These are phyloP conservation scores for Eupithecia vulgata DNA, from an alignment of 2,888 invertebrate genomes.

Conservation along the genomic window DNA sequence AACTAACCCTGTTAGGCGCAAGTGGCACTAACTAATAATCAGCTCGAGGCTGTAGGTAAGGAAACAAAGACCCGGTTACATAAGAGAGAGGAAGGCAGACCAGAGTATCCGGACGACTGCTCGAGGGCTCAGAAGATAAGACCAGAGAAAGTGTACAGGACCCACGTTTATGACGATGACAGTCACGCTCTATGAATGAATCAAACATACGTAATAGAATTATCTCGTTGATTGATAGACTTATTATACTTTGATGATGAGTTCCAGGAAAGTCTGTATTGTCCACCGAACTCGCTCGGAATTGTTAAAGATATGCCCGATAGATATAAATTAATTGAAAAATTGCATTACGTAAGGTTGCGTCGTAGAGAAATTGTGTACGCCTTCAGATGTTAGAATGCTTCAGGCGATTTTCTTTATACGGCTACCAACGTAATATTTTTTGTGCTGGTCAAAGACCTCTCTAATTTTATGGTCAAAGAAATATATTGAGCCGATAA, in stretches of 20 bases:
- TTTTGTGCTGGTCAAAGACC: slow-evolving; percentile 67
- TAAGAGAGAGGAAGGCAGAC: slow-evolving; percentile 43
- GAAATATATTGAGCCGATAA: slow-evolving; percentile 75
- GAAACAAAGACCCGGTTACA: slow-evolving; percentile 43
- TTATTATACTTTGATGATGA: slow-evolving; percentile 71
- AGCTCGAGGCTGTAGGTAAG: slow-evolving; percentile 47
- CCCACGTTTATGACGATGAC: slow-evolving; percentile 58
- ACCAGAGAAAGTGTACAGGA: slow-evolving; percentile 63
- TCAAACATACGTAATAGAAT: slow-evolving; percentile 61
- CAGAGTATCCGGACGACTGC: slow-evolving; percentile 50
- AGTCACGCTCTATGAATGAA: slow-evolving; percentile 70
- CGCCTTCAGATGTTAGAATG: slow-evolving; percentile 69
- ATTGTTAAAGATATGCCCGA: slow-evolving; percentile 66
- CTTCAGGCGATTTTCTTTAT: slow-evolving; percentile 76
- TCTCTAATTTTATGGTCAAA: slow-evolving; percentile 69
- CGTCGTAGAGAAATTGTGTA: slow-evolving; percentile 73
- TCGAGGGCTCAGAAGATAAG: slow-evolving; percentile 55
- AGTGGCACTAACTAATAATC: slow-evolving; percentile 37
- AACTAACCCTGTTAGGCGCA: slow-evolving; percentile 21
- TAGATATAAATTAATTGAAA: slow-evolving; percentile 70
- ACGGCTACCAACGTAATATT: slow-evolving; percentile 65
- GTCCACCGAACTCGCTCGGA: slow-evolving; percentile 62
- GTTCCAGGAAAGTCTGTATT: slow-evolving; percentile 68
- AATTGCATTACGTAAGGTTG: slow-evolving; percentile 66
- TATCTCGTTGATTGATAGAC: slow-evolving; percentile 76